Evolutionary conservation across 2,797 vertebrate species (phyloP).

Genomic region (Karalla daura): DNA sequence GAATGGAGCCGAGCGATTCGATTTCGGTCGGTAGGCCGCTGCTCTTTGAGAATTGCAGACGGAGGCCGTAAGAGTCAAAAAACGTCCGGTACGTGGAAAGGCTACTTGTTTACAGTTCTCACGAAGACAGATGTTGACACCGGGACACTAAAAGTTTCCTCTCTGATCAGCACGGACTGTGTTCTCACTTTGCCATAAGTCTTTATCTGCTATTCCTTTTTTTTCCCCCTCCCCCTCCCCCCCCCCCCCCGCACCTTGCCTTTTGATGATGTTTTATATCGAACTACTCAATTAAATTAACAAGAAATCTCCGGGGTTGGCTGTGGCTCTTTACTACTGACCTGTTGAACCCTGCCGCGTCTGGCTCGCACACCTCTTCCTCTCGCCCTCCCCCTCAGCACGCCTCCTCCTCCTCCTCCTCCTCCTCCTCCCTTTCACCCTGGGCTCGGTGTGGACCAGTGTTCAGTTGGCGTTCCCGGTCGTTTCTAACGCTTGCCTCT

Average conservation of each 20-base stretch:
- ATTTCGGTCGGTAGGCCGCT: too few relatives aligned
- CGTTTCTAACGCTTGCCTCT: slow-evolving; percentile 61
- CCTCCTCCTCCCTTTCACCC: neutral
- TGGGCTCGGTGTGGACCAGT: neutral
- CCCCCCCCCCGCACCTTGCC: too few relatives aligned
- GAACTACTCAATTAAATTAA: slow-evolving; percentile 78
- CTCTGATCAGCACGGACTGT: slow-evolving; percentile 37
- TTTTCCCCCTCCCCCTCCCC: too few relatives aligned
- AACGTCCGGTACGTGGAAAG: neutral
- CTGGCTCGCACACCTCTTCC: neutral
- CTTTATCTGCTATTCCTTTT: slow-evolving; percentile 36
- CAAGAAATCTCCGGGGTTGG: slow-evolving; percentile 47
- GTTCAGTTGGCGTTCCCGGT: neutral
- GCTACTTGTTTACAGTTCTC: slow-evolving; percentile 24
- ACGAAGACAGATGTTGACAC: slow-evolving; percentile 3
- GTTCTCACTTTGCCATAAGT: slow-evolving; percentile 33
- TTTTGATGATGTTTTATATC: slow-evolving; percentile 77
- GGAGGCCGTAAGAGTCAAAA: slow-evolving; percentile 26
- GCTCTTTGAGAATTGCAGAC: too few relatives aligned
- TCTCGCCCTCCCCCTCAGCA: neutral
- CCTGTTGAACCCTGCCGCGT: neutral
- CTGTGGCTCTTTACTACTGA: slow-evolving; percentile 57
- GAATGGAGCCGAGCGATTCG: too few relatives aligned
- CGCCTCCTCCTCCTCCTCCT: too few relatives aligned
- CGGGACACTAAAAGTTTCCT: neutral